Evolutionary conservation across 2,888 invertebrate species (phyloP).

Genomic region (Scaeva pyrastri): DNA sequence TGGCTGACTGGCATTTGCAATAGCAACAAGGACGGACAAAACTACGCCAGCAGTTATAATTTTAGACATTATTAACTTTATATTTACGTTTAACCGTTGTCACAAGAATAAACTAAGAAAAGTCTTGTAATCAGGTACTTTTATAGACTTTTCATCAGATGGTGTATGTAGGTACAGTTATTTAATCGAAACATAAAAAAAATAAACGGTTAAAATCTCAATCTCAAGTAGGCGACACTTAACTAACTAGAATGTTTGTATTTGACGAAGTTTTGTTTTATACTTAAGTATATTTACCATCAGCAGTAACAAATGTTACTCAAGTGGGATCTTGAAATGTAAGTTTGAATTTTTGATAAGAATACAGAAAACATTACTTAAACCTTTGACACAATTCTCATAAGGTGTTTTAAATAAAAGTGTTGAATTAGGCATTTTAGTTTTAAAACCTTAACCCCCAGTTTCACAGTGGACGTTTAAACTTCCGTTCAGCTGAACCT

Average conservation of each 20-base stretch:
- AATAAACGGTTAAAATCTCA: neutral
- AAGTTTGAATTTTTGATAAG: neutral
- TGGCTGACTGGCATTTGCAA: slow-evolving; percentile 76
- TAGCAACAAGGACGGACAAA: slow-evolving; percentile 12
- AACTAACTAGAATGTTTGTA: neutral
- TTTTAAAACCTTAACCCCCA: too few species aligned
- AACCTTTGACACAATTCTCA: too few species aligned
- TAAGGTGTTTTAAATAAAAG: neutral
- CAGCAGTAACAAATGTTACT: neutral
- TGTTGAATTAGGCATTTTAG: neutral
- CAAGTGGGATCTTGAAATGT: neutral
- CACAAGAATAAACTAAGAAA: slow-evolving; percentile 7
- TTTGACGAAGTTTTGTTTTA: neutral
- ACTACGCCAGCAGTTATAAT: slow-evolving; percentile 11
- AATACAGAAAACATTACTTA: neutral
- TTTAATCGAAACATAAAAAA: neutral
- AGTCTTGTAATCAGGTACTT: slow-evolving; percentile 28
- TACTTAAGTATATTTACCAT: neutral
- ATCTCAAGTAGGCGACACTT: neutral
- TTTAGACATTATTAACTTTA: slow-evolving; percentile 13
- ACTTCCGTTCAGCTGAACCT: too few species aligned
- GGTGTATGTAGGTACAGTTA: neutral
- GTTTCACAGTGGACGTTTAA: too few species aligned
- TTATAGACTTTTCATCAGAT: slow-evolving; percentile 48
- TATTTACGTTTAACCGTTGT: neutral